These are phyloP conservation scores for Gobiocypris rarus DNA, from an alignment of 2,113 vertebrate species.

Conservation along the genomic window DNA sequence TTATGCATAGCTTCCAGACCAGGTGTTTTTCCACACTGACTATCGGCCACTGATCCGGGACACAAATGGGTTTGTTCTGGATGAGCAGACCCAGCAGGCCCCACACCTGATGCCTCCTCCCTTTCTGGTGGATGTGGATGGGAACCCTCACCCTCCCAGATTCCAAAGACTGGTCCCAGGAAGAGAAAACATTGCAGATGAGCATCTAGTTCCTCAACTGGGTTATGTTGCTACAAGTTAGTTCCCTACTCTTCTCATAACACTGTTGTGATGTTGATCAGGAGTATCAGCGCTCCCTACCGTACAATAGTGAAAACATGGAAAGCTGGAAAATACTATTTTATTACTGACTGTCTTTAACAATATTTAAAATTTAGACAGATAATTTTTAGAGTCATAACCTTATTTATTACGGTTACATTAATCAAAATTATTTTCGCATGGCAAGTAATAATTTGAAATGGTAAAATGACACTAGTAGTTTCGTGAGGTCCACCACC, in stretches of 20 bases:
- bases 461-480: too few relatives aligned
- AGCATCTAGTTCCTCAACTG: constrained; percentile 93
- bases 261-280: background rate
- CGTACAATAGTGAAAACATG: too few relatives aligned
- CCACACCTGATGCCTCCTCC: constrained; percentile 98
- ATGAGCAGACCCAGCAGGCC: constrained; percentile 97
- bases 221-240: constrained; percentile 97
- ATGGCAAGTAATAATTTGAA: too few relatives aligned
- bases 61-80: constrained; percentile 91
- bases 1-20: constrained; percentile 90
- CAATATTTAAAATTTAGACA: too few relatives aligned
- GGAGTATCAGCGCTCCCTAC: too few relatives aligned
- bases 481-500: too few relatives aligned
- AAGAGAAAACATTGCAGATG: constrained; percentile 89
- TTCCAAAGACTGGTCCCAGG: constrained; percentile 95
- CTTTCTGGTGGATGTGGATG: constrained; percentile 96
- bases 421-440: too few relatives aligned
- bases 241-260: constrained; percentile 39
- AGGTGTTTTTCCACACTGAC: constrained; percentile 99
- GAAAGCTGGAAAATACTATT: too few relatives aligned
- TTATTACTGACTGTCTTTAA: too few relatives aligned
- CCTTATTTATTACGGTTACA: too few relatives aligned
- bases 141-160: constrained; percentile 93
- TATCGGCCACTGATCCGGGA: constrained; percentile 94
- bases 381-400: too few relatives aligned